A percentile compares a stretch with the other conserved stretches of the same genome.
Evolutionary conservation across 37 sponge, comb jelly and placozoan genomes (phyloP).

Genomic region (Beroe ovata): DNA sequence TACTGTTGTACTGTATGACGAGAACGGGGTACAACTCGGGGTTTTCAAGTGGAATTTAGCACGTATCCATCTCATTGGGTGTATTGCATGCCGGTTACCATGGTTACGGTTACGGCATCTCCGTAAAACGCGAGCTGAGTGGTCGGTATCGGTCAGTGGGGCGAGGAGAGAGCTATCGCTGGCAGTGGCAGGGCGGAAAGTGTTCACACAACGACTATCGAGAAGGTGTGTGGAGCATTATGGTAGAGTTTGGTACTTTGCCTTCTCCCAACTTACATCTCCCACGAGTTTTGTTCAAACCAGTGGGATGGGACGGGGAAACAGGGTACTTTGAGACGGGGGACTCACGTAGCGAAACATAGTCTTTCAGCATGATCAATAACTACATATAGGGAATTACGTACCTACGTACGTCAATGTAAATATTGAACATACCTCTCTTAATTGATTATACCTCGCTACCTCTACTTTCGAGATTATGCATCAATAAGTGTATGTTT

Average conservation of each 20-base stretch:
- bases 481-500: too few species aligned
- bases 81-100: background rate
- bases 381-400: too few species aligned
- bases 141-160: background rate
- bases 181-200: background rate
- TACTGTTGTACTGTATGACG: background rate
- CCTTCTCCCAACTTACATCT: background rate
- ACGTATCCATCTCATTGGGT: background rate
- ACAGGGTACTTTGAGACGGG: too few species aligned
- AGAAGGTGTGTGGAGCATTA: background rate
- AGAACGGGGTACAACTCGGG: background rate
- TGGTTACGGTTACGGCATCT: background rate
- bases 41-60: background rate
- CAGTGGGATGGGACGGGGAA: background rate
- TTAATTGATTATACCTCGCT: too few species aligned
- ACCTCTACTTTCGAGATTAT: too few species aligned
- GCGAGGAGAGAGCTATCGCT: background rate
- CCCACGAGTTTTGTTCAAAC: background rate
- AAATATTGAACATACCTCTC: too few species aligned
- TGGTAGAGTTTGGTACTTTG: background rate
- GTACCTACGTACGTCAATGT: too few species aligned
- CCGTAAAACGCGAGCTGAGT: background rate
- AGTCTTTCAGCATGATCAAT: too few species aligned
- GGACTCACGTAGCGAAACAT: too few species aligned
- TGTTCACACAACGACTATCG: background rate